Conservation (phyloP, 2,888 invertebrate species). For the Andrena dorsata region DNA sequence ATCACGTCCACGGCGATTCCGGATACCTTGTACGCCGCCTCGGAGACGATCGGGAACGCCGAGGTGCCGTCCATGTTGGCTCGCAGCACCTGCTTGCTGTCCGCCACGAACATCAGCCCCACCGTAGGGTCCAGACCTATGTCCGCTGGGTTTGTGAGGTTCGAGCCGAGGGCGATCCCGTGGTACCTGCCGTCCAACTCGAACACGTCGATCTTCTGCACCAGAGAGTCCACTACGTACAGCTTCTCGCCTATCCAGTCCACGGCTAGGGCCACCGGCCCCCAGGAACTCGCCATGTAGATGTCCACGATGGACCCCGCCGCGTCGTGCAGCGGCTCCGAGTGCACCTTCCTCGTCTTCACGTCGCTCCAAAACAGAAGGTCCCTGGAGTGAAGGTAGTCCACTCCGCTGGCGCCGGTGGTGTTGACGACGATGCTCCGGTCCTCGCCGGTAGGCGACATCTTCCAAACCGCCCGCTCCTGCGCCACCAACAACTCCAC, state of each 20-base stretch:
- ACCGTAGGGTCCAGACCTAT: slow-evolving; percentile 96
- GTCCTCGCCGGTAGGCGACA: slow-evolving; percentile 88
- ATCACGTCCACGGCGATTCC: slow-evolving; percentile 97
- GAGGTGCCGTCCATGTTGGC: slow-evolving; percentile 98
- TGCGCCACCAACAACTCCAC: slow-evolving; percentile 90
- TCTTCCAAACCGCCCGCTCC: slow-evolving; percentile 90
- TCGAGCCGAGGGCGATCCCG: slow-evolving; percentile 95
- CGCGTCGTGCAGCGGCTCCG: slow-evolving; percentile 82
- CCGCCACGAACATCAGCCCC: slow-evolving; percentile 95
- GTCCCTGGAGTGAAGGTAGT: slow-evolving; percentile 92
- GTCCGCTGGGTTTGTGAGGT: slow-evolving; percentile 95
- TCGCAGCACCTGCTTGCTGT: slow-evolving; percentile 92
- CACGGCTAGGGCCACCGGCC: slow-evolving; percentile 95
- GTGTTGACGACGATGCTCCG: slow-evolving; percentile 91
- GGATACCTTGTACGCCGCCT: slow-evolving; percentile 97
- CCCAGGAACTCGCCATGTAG: slow-evolving; percentile 93
- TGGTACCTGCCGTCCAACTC: slow-evolving; percentile 95
- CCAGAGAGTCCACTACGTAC: slow-evolving; percentile 96
- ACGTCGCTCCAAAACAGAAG: slow-evolving; percentile 95
- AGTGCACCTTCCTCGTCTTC: slow-evolving; percentile 92
- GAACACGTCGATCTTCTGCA: slow-evolving; percentile 97
- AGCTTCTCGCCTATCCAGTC: slow-evolving; percentile 99
- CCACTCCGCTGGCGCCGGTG: slow-evolving; percentile 94
- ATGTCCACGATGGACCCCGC: slow-evolving; percentile 87
- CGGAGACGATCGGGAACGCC: slow-evolving; percentile 93